Evolutionary conservation across 92 coral and sea anemone species (phyloP), one percentile per base, ranked within the genome.

Genomic region (Epizoanthus rinbou): DNA sequence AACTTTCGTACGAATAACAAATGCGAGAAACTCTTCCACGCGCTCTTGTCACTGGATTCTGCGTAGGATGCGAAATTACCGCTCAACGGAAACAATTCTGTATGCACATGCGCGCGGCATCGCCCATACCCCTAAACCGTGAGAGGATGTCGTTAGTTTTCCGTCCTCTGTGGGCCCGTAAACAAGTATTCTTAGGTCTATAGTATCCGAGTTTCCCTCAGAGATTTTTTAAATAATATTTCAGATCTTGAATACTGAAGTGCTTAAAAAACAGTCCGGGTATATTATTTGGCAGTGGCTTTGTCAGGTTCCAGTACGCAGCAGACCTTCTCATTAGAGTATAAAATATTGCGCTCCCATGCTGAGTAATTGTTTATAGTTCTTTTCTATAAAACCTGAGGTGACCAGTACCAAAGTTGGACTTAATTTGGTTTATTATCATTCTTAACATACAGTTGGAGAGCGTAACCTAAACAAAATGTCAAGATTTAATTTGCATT

Each of bases 1-100:
- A 21, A 60, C 22, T 60, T 62, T 60, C 69, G 62, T 62, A 66
- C 33, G 67, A 75, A 75, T 75, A 56, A 9, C 54, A 57, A 57
- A 56, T 31, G 21, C 53, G 31, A n/a, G 35, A 63, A 78, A 37
- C 31, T 13, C 18, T 62, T 43, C 60, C 64, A 41, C 25, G 57
- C 57, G 47, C 41, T 78, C 64, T 63, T 23, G n/a, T 41, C 16
- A 60, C 56, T 62, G 58, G 39, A 79, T 74, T 25, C 3, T 73
- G 79, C 73, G 65, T 80, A 60, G 79, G 91, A 72, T 54, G 80
- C 17, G 57, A 66, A 85, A 88, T 88, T 88, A 88, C 91, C 91
- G 91, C 88, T 58, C 69, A 81, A 82, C 91, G 91, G 91, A 88
- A 88, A 73, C 69, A 21, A 54, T n/a, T 15, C 17, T 63, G 33